Base-by-base conservation (phyloP, 1,140 invertebrate species). In the Ceratosolen fusciceps region DNA sequence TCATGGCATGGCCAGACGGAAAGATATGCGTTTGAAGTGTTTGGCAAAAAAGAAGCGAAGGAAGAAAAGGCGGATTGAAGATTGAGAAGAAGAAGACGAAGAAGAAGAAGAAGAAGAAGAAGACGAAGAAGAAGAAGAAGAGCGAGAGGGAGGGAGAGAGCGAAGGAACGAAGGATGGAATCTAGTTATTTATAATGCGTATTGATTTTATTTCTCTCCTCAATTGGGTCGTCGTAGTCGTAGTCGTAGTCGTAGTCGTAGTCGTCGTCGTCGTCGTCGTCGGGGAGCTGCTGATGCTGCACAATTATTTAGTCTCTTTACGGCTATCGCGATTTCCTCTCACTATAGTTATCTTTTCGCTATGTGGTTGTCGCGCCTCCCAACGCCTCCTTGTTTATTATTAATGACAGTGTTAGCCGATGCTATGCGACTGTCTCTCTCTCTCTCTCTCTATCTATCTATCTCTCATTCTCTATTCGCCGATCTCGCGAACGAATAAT, bases 181-280 rank as follows among this genome's bases (percentile, higher is more conserved):
- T 65, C 31, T 65, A 37, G 34, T 65, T 65, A 65, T 65, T 65
- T 37, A 37, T 65, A 65, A 37, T 60, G 58, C 16, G 29, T 65
- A n/a, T 65, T 65, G 60, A 37, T 34, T 65, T 65, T 65, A 65
- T 65, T 65, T 65, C 34, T 7, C 34, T 65, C 19, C 24, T 65
- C 60, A 65, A 65, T 37, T 65, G 19, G 34, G 60, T 65, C 29
- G 60, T 37, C 60, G 31, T n/a, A n/a, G n/a, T n/a, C n/a, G n/a
- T n/a, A n/a, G n/a, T n/a, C n/a, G n/a, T n/a, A n/a, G n/a, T n/a
- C n/a, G n/a, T n/a, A n/a, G n/a, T n/a, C n/a, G n/a, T n/a, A n/a
- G n/a, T n/a, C n/a, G n/a, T n/a, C n/a, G n/a, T n/a, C n/a, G n/a
- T n/a, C n/a, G n/a, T n/a, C n/a, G n/a, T n/a, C n/a, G n/a, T n/a